Percentiles rank a stretch among this genome's conserved stretches.
These are phyloP conservation scores for Corydoras maculifer DNA, from an alignment of 2,113 vertebrate genomes.

Conservation along the genomic window DNA sequence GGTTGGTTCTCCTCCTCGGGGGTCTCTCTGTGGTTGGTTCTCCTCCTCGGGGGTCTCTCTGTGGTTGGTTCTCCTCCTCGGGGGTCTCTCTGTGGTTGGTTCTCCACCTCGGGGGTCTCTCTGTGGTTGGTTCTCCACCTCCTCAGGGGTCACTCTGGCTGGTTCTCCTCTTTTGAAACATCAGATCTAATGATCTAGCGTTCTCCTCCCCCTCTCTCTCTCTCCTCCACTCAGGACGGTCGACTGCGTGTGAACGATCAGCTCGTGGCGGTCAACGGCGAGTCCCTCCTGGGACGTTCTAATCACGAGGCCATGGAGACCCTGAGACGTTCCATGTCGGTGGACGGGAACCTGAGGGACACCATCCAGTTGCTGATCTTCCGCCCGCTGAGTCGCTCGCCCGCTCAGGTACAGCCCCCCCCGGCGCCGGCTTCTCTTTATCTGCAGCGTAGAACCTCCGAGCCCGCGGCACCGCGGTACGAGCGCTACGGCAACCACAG, in stretches of 20 bases:
- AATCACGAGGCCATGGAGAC: conserved; percentile 94
- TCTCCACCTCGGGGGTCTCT: no score
- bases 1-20: no score
- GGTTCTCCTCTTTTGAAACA: no score
- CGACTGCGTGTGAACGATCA: conserved; percentile 82
- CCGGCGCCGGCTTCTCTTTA: no score
- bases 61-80: no score
- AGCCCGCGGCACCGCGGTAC: background rate
- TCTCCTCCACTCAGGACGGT: conserved; percentile 72
- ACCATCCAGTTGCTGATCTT: conserved; percentile 88
- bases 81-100: no score
- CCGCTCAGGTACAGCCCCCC: conserved; percentile 41
- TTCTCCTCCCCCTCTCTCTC: no score
- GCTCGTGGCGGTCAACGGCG: conserved; percentile 84
- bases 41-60: no score
- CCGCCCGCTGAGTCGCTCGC: conserved; percentile 53
- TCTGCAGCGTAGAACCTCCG: background rate
- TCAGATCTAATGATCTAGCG: no score
- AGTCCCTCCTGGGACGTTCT: conserved; percentile 79
- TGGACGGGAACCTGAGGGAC: conserved; percentile 82
- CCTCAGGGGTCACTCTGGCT: no score
- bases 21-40: no score
- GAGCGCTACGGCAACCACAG: conserved; percentile 22
- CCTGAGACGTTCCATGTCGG: conserved; percentile 87
- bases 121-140: no score